Conservation (phyloP, 1,140 invertebrate genomes). For the Tyrophagus putrescentiae region DNA sequence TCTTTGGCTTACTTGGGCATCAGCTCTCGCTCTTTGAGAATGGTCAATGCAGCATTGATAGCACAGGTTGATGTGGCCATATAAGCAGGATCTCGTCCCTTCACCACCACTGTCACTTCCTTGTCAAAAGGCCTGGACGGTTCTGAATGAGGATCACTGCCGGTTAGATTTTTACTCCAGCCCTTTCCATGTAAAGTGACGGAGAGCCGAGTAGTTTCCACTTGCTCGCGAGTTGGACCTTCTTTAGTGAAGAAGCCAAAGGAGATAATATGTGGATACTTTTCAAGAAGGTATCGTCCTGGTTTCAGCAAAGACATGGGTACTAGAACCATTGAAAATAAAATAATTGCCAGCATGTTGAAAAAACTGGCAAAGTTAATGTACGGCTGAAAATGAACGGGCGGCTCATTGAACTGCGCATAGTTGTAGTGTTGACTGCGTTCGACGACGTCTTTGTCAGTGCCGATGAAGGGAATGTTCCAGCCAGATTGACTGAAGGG, state of each 20-base stretch:
- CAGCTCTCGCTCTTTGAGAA: neutral
- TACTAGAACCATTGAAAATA: neutral
- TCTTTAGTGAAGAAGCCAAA: constrained; percentile 12
- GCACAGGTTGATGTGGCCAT: neutral
- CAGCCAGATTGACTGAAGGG: neutral
- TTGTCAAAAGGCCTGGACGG: neutral
- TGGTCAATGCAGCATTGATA: neutral
- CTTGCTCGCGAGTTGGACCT: constrained; percentile 12
- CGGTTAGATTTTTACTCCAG: neutral
- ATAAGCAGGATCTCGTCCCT: neutral
- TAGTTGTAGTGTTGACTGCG: constrained; percentile 10
- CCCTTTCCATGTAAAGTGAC: neutral
- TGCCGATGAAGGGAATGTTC: constrained; percentile 1
- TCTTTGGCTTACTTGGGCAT: constrained; percentile 37
- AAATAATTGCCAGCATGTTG: constrained; percentile 36
- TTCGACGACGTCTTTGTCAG: neutral
- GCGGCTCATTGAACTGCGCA: neutral
- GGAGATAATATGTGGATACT: neutral
- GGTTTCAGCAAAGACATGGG: neutral
- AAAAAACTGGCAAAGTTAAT: constrained; percentile 45
- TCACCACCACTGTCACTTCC: neutral
- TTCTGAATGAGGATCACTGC: constrained; percentile 40
- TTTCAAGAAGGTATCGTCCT: neutral
- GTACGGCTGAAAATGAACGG: constrained; percentile 14
- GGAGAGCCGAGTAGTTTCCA: neutral